Base-by-base conservation (phyloP, 2,888 invertebrate species). In the Brenthis ino region DNA sequence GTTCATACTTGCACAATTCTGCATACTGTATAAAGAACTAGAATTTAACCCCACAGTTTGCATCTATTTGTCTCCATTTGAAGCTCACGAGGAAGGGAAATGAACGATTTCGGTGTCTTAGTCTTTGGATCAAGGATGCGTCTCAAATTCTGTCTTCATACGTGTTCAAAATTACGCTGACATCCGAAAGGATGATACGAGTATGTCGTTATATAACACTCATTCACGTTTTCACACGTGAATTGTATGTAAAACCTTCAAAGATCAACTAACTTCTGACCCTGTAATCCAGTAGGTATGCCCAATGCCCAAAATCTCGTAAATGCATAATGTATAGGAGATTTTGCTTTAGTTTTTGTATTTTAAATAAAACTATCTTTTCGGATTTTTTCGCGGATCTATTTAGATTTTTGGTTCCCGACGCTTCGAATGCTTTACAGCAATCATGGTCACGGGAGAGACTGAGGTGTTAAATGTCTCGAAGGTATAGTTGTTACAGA, bases 71-170 rank as follows among this genome's bases (percentile, higher is more conserved):
- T 70, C 66, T 66, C 51, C 50, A 65, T 70, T 65, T 47, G 55
- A 65, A 56, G 67, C 53, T 54, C 68, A 57, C 57, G 8, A 63
- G 63, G 54, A 64, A 68, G 70, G 72, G 72, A 72, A 68, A 64
- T 68, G 64, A 65, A 63, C 64, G 60, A 71, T 72, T 72, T 70
- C 57, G 54, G 67, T 61, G 66, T 68, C 47, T 24, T 66, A n/a
- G 56, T 57, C 66, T 51, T 58, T 53, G 60, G 64, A 63, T 55
- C 53, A 55, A 66, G 68, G 72, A 63, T 63, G 65, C 61, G 63
- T 70, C 67, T 67, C 61, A 58, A 68, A 67, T 72, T 65, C 57
- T 64, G 61, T 55, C 64, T 67, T 71, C 61, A 43, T 54, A 51
- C 51, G 54, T 61, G 48, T 54, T 65, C 54, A 61, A 65, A 65